Conservation (phyloP, 2,797 vertebrate species). For the Enteromius trimaculatus region DNA sequence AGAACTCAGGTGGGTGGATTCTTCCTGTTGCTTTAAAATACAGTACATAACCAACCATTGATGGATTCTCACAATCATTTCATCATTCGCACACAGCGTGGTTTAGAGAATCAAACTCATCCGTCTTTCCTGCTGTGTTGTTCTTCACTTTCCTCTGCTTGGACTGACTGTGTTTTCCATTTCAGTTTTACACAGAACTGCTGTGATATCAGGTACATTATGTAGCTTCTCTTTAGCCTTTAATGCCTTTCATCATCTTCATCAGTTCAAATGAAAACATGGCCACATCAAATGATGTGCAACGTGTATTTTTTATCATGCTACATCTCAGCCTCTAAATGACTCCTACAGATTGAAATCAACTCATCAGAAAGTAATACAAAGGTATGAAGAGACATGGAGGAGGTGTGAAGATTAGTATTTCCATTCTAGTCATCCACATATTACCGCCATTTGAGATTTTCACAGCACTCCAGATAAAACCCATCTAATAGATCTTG, state of each 20-base stretch:
- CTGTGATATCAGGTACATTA: not conserved
- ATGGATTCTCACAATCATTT: not conserved
- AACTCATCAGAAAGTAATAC: slow-evolving; percentile 4
- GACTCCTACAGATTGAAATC: not conserved
- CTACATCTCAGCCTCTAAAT: not conserved
- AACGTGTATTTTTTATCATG: not conserved
- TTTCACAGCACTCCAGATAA: not conserved
- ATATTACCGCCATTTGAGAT: not conserved
- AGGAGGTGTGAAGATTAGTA: not conserved
- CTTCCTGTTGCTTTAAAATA: not conserved
- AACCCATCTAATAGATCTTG: not conserved
- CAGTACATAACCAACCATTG: not conserved
- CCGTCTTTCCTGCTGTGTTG: not conserved
- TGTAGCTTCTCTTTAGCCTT: not conserved
- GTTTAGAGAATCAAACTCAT: slow-evolving; percentile 3
- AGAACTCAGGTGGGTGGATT: not conserved
- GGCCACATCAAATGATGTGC: not conserved
- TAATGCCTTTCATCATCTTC: not conserved
- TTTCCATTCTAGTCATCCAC: not conserved
- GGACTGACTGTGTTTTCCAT: not conserved
- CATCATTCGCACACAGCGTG: not conserved
- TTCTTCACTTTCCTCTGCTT: not conserved
- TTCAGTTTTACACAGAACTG: not conserved
- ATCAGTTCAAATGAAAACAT: not conserved
- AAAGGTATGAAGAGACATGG: not conserved